Evolutionary conservation across 2,113 vertebrate species (phyloP), one percentile per base, ranked within the genome.

Genomic region (Melanostigma gelatinosum): DNA sequence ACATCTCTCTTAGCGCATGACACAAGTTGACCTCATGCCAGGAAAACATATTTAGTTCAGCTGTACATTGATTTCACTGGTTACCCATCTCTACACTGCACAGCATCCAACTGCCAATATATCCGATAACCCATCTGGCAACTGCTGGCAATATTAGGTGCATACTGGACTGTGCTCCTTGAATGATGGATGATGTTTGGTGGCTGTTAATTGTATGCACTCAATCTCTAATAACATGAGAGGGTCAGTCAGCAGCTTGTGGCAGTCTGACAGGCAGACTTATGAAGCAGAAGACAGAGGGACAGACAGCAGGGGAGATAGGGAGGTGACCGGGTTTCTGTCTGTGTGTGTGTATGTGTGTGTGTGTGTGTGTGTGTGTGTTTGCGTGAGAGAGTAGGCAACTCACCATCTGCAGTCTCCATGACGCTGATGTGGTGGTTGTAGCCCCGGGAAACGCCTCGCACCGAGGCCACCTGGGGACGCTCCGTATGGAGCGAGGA

Each of bases 381-480:
- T 1, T 68, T 42, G 60, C 24, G 24, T 24, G 24, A 24, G 24
- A 1, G 34, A 70, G 70, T 15, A 80, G 44, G 79, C 86, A 88
- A 95, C 95, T 97, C 92, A 98, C 97, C 97, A 88, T 97, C 97
- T 72, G 97, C 97, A 0, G 98, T 98, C 88, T 99, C 97, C 95
- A 98, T 94, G 70, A 96, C 81, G 82, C 92, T 95, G 90, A 95
- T 92, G 75, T 92, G 87, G 78, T 93, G 91, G 90, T 93, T 96
- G 91, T 93, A 90, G 85, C 95, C 94, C 13, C 94, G 95, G 76
- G 97, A 95, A 64, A 95, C 77, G 40, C 96, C 96, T 91, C 96
- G 95, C 71, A 97, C 94, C 0, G 97, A 96, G 2, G 95, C 94
- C 29, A 96, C 93, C 89, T 96, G 97, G 0, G 96, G 95, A 57